These are phyloP conservation scores for Porites lobata DNA, from an alignment of 92 coral and sea anemone species.

Conservation along the genomic window DNA sequence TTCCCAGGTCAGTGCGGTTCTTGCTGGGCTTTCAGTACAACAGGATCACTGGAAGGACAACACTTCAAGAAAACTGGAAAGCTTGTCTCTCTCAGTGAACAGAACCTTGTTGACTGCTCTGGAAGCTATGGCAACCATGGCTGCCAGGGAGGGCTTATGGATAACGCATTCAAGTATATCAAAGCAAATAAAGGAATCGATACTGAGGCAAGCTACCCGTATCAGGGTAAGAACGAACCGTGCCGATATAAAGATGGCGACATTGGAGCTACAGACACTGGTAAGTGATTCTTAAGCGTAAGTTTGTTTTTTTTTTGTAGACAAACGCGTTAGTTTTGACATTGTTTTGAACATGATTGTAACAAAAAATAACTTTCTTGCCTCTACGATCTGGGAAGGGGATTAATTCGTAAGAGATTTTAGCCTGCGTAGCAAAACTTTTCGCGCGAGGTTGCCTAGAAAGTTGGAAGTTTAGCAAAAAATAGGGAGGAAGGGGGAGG, in stretches of 20 bases:
- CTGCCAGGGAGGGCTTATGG: constrained; percentile 95
- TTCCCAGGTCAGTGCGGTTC: constrained; percentile 88
- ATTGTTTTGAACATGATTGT: too few relatives aligned
- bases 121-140: constrained; percentile 84
- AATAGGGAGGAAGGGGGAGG: too few relatives aligned
- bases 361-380: too few relatives aligned
- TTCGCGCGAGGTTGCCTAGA: too few relatives aligned
- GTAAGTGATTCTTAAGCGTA: constrained; percentile 20
- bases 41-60: constrained; percentile 97
- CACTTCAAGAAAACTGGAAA: constrained; percentile 96
- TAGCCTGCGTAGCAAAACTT: too few relatives aligned
- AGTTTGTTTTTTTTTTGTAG: too few relatives aligned
- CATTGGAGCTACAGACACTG: constrained; percentile 91
- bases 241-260: constrained; percentile 65
- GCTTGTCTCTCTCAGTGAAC: constrained; percentile 96
- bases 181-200: constrained; percentile 82
- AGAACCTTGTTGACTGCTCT: constrained; percentile 95
- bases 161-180: constrained; percentile 89
- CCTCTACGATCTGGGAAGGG: too few relatives aligned
- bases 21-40: constrained; percentile 96
- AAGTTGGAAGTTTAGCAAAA: too few relatives aligned
- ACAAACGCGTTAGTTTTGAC: too few relatives aligned
- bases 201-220: constrained; percentile 89
- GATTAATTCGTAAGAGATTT: too few relatives aligned
- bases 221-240: constrained; percentile 59